Evolutionary conservation across 2,797 vertebrate genomes (phyloP).

Genomic region (Lepus townsendii): DNA sequence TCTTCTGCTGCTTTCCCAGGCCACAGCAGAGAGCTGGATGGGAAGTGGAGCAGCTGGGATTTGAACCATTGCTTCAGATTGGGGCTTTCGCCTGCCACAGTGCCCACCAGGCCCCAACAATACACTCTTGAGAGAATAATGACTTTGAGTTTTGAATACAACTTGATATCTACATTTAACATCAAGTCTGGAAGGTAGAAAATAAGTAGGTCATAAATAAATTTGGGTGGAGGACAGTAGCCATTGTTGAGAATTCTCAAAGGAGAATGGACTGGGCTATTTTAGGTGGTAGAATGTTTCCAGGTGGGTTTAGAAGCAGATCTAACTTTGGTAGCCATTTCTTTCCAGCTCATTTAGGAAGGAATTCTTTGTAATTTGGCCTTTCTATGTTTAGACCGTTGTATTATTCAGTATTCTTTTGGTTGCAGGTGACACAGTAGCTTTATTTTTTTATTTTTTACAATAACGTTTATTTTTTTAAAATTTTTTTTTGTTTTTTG

Average conservation of each 20-base stretch:
- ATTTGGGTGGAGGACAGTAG: neutral
- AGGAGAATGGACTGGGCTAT: slow-evolving; percentile 9
- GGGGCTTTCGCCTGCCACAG: too few species aligned
- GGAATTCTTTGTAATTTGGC: slow-evolving; percentile 24
- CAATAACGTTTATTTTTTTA: too few species aligned
- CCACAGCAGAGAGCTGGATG: too few species aligned
- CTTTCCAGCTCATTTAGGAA: slow-evolving; percentile 29
- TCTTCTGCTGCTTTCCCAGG: too few species aligned
- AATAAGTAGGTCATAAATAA: slow-evolving; percentile 43
- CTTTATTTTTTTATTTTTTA: neutral
- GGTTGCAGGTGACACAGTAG: slow-evolving; percentile 46
- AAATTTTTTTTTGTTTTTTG: too few species aligned
- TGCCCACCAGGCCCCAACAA: neutral
- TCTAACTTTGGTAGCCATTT: slow-evolving; percentile 61
- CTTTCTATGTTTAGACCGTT: slow-evolving; percentile 25
- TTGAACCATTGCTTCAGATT: too few species aligned
- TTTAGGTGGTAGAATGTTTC: slow-evolving; percentile 47
- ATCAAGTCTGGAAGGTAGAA: slow-evolving; percentile 13
- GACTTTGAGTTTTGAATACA: slow-evolving; percentile 13
- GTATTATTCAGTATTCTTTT: neutral
- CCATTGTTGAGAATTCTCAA: slow-evolving; percentile 13
- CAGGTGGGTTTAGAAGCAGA: slow-evolving; percentile 44
- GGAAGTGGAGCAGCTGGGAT: too few species aligned
- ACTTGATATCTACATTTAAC: neutral
- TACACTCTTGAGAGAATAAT: slow-evolving; percentile 20